phyloP scores from a whole-genome alignment of 1,140 invertebrate genomes.

The Rhopalosiphum padi region DNA sequence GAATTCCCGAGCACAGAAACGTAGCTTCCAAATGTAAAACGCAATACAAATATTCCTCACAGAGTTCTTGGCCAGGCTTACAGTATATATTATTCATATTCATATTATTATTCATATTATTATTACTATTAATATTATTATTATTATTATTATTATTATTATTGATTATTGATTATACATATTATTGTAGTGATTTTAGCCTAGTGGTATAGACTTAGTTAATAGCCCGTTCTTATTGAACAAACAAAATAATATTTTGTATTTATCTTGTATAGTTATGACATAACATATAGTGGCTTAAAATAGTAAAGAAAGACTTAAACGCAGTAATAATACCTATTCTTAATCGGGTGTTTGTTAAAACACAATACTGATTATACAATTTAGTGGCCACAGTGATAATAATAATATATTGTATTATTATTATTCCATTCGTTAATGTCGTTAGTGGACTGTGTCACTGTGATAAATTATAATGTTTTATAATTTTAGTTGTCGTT shows the following conservation, averaged over 20 bases:
- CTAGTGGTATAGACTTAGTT: slow-evolving; percentile 24
- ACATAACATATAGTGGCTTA: background rate
- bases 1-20: slow-evolving; percentile 12
- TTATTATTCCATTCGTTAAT: background rate
- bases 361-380: background rate
- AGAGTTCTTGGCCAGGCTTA: slow-evolving; percentile 49
- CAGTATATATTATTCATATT: background rate
- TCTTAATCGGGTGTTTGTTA: background rate
- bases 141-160: background rate
- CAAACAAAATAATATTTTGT: background rate
- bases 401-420: background rate
- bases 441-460: background rate
- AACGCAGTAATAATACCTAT: background rate
- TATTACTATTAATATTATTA: slow-evolving; percentile 1
- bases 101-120: background rate
- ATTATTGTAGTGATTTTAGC: slow-evolving; percentile 24
- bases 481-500: background rate
- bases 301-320: slow-evolving; percentile 4
- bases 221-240: background rate
- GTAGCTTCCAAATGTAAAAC: slow-evolving; percentile 44
- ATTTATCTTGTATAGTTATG: background rate
- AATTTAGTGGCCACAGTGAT: background rate
- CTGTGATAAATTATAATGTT: background rate
- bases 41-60: background rate
- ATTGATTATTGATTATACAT: slow-evolving; percentile 8